These are phyloP conservation scores for Acleris sparsana DNA, from an alignment of 2,888 invertebrate genomes.

Conservation along the genomic window DNA sequence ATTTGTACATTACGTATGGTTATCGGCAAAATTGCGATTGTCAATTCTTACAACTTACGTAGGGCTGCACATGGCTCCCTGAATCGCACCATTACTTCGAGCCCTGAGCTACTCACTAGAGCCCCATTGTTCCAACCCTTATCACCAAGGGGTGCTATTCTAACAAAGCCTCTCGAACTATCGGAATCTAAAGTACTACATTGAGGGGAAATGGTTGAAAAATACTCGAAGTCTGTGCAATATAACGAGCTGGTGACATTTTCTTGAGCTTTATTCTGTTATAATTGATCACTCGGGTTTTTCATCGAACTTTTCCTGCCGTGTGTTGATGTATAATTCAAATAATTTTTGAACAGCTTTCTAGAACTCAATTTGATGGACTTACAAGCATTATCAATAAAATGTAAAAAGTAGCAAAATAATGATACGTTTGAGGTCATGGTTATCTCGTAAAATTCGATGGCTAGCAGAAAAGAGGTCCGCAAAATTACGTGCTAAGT, in stretches of 20 bases:
- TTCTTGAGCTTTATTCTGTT: background rate
- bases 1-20: no score
- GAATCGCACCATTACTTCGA: constrained; percentile 26
- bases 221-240: constrained; percentile 40
- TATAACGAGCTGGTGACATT: constrained; percentile 7
- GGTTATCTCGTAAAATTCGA: constrained; percentile 63
- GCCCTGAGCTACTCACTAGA: constrained; percentile 30
- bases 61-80: background rate
- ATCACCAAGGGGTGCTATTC: constrained; percentile 41
- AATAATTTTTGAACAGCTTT: no score
- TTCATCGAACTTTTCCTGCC: no score
- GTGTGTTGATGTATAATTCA: no score
- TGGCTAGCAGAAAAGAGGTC: constrained; percentile 50
- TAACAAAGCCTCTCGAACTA: constrained; percentile 43
- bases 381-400: no score
- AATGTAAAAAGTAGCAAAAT: no score
- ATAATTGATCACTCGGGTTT: no score
- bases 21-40: no score
- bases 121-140: constrained; percentile 48
- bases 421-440: constrained; percentile 51
- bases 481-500: constrained; percentile 24
- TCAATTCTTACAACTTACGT: background rate
- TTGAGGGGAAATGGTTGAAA: constrained; percentile 39
- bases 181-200: constrained; percentile 41
- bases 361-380: no score